phyloP scores from a whole-genome alignment of 2,888 invertebrate genomes.

The Bombylius discolor region DNA sequence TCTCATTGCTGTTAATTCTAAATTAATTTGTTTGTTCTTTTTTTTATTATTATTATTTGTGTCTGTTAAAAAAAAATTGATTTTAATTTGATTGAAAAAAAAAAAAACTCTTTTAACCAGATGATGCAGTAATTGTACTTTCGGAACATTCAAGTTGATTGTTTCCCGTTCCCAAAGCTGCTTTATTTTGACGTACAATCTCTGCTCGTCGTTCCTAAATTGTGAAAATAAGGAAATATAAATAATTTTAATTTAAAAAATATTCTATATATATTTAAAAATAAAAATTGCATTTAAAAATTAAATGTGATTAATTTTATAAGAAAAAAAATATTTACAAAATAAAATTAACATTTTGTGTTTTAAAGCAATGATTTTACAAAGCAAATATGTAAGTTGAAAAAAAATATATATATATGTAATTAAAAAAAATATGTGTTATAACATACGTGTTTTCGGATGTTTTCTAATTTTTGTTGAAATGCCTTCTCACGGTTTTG shows the following conservation, averaged over 20 bases:
- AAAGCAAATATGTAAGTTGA: not conserved
- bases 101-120: conserved; percentile 40
- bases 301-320: not conserved
- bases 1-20: too few species aligned
- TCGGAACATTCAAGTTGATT: conserved; percentile 40
- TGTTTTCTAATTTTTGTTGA: conserved; percentile 71
- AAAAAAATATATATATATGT: conserved; percentile 9
- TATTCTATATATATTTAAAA: not conserved
- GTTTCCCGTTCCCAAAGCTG: conserved; percentile 37
- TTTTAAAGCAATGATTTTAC: not conserved
- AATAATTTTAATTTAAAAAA: not conserved
- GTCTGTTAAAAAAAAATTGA: too few species aligned
- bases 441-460: conserved; percentile 61
- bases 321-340: not conserved
- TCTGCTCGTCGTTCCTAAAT: conserved; percentile 79
- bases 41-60: too few species aligned
- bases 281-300: not conserved
- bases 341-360: too few species aligned
- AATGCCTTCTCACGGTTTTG: conserved; percentile 74
- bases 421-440: conserved; percentile 6
- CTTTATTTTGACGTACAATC: conserved; percentile 82
- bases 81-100: too few species aligned
- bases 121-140: conserved; percentile 46
- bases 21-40: too few species aligned
- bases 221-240: not conserved